Conservation (phyloP, 2,797 vertebrate species). For the Sus cebifrons region DNA sequence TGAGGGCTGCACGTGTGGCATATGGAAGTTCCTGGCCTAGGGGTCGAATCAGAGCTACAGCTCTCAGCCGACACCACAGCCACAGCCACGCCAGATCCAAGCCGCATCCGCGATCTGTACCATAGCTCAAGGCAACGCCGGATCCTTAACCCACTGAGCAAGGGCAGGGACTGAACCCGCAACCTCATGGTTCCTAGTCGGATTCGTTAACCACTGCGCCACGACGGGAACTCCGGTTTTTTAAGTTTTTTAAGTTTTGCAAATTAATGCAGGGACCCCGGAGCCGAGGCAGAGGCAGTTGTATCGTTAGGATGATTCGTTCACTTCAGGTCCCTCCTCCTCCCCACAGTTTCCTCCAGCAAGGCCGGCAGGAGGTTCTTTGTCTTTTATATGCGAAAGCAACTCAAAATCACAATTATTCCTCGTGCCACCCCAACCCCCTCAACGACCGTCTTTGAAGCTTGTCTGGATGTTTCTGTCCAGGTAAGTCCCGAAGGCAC, state of each 20-base stretch:
- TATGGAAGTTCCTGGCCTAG: too few species aligned
- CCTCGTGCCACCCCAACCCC: not conserved
- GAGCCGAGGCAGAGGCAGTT: not conserved
- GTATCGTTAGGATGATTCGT: not conserved
- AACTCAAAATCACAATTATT: not conserved
- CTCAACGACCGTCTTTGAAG: not conserved
- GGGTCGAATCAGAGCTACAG: too few species aligned
- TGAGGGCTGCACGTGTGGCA: too few species aligned
- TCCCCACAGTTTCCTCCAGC: not conserved
- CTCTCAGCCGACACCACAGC: too few species aligned
- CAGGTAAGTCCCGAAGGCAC: not conserved
- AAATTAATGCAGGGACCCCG: not conserved
- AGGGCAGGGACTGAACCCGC: too few species aligned
- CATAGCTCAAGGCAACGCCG: too few species aligned
- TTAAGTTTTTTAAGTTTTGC: not conserved
- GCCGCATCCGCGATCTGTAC: too few species aligned
- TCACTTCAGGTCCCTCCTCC: not conserved
- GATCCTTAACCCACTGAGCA: too few species aligned
- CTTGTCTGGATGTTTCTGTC: not conserved
- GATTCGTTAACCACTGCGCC: too few species aligned
- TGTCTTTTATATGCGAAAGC: conserved; percentile 60
- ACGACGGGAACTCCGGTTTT: too few species aligned
- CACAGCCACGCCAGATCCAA: too few species aligned
- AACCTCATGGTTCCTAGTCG: too few species aligned
- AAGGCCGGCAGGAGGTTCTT: not conserved